phyloP scores from a whole-genome alignment of 92 coral and sea anemone species.

The Chrysogorgia sp. region DNA sequence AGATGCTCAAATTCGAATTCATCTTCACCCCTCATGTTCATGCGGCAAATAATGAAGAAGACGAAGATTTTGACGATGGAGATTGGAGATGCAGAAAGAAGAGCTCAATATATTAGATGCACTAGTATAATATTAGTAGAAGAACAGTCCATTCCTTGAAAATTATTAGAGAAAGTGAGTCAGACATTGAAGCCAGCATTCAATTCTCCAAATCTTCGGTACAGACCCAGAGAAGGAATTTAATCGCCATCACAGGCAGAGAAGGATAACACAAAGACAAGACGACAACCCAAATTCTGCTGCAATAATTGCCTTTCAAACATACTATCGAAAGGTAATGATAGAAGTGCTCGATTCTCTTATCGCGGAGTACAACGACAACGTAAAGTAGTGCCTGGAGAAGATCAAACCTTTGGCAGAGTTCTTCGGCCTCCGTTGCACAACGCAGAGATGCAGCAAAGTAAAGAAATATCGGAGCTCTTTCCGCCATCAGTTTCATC shows the following conservation, averaged over 20 bases:
- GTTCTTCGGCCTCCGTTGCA: slow-evolving; percentile 14
- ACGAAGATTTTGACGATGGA: slow-evolving; percentile 23
- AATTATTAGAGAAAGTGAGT: slow-evolving; percentile 18
- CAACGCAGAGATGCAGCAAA: neutral
- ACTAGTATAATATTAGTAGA: neutral
- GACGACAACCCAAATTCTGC: slow-evolving; percentile 1
- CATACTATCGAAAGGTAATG: neutral
- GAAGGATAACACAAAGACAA: slow-evolving; percentile 11
- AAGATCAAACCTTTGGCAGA: too few species aligned
- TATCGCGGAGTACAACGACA: neutral
- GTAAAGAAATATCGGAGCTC: neutral
- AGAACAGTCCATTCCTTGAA: slow-evolving; percentile 9
- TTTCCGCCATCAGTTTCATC: slow-evolving; percentile 14
- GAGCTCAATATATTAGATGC: slow-evolving; percentile 23
- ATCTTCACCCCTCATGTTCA: slow-evolving; percentile 6
- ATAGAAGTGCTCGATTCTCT: slow-evolving; percentile 5
- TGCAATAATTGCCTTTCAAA: too few species aligned
- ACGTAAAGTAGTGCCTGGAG: slow-evolving; percentile 9
- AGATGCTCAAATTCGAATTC: slow-evolving; percentile 20
- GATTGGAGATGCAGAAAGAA: slow-evolving; percentile 18
- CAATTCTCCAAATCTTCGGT: slow-evolving; percentile 16
- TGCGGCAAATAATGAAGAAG: slow-evolving; percentile 24
- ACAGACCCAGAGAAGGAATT: slow-evolving; percentile 15
- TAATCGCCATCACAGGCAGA: slow-evolving; percentile 17
- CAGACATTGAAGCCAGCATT: slow-evolving; percentile 18